phyloP scores from a whole-genome alignment of 2,888 invertebrate genomes.

The Drosophila formosana region DNA sequence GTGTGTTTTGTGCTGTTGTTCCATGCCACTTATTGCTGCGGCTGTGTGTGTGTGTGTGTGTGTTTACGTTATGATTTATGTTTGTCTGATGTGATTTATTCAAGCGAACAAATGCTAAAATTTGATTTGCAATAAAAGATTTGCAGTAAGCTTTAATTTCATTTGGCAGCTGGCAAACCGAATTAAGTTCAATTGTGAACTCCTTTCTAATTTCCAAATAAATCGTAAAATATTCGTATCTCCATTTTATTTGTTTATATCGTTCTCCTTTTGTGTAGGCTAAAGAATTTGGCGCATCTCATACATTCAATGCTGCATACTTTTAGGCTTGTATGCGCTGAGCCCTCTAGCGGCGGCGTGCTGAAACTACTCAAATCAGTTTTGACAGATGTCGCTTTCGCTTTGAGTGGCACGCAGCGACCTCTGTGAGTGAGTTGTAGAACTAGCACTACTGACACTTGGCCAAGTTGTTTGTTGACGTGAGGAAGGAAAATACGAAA shows the following conservation, averaged over 20 bases:
- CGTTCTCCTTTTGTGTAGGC: background rate
- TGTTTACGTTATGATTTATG: conserved; percentile 80
- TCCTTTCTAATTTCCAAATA: background rate
- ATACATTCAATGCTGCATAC: conserved; percentile 32
- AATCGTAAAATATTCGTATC: background rate
- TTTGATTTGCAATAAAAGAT: conserved; percentile 74
- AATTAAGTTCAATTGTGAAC: background rate
- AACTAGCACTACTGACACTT: conserved; percentile 5
- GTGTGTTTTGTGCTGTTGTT: conserved; percentile 65
- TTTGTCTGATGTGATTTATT: conserved; percentile 82
- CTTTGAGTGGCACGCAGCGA: conserved; percentile 44
- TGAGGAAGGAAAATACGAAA: background rate
- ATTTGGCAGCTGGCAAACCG: background rate
- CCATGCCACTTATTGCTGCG: conserved; percentile 50
- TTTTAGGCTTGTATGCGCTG: conserved; percentile 9
- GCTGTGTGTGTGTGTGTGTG: conserved; percentile 37
- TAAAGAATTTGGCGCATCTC: background rate
- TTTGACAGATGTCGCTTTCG: conserved; percentile 66
- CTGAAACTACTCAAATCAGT: conserved; percentile 18
- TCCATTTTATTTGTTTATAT: background rate
- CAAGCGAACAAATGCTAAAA: conserved; percentile 76
- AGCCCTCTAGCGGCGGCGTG: conserved; percentile 35
- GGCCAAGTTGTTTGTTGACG: background rate
- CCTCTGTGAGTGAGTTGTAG: conserved; percentile 38
- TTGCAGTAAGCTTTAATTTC: conserved; percentile 59